phyloP scores from a whole-genome alignment of 2,888 invertebrate species.

The Sclerodermus sp. region DNA sequence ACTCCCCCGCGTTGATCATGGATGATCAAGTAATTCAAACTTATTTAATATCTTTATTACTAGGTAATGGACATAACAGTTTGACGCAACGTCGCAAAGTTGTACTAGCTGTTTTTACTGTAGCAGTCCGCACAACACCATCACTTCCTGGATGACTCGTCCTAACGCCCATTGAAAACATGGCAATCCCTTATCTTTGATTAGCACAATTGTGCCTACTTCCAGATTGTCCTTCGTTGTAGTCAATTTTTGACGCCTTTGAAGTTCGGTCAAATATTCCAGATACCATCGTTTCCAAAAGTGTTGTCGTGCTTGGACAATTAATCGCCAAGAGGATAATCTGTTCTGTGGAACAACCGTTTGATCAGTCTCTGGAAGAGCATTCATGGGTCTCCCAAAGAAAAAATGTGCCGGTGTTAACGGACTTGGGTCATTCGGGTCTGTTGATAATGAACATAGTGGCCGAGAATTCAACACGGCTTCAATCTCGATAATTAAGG shows the following conservation, averaged over 20 bases:
- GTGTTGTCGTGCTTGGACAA: slow-evolving; percentile 10
- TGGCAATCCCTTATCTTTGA: slow-evolving; percentile 10
- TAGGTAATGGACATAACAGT: not conserved
- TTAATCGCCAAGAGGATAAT: slow-evolving; percentile 11
- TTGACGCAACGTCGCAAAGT: not conserved
- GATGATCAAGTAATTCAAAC: too few relatives aligned
- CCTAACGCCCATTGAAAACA: slow-evolving; percentile 11
- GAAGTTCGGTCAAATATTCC: slow-evolving; percentile 5
- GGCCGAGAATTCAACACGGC: slow-evolving; percentile 18
- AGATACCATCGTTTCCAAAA: slow-evolving; percentile 12
- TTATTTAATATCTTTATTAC: too few relatives aligned
- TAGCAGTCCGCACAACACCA: not conserved
- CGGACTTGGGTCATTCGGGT: slow-evolving; percentile 15
- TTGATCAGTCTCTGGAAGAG: not conserved
- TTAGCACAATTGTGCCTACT: slow-evolving; percentile 10
- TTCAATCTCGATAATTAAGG: slow-evolving; percentile 15
- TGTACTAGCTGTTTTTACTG: not conserved
- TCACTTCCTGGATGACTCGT: slow-evolving; percentile 9
- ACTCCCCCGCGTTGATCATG: too few relatives aligned
- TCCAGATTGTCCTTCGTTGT: slow-evolving; percentile 1
- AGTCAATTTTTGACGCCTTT: slow-evolving; percentile 12
- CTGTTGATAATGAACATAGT: slow-evolving; percentile 13
- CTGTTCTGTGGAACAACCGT: slow-evolving; percentile 6
- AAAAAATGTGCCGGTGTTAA: slow-evolving; percentile 18
- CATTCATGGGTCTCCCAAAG: not conserved